phyloP scores from a whole-genome alignment of 2,888 invertebrate species.

The Drosophila subquinaria region DNA sequence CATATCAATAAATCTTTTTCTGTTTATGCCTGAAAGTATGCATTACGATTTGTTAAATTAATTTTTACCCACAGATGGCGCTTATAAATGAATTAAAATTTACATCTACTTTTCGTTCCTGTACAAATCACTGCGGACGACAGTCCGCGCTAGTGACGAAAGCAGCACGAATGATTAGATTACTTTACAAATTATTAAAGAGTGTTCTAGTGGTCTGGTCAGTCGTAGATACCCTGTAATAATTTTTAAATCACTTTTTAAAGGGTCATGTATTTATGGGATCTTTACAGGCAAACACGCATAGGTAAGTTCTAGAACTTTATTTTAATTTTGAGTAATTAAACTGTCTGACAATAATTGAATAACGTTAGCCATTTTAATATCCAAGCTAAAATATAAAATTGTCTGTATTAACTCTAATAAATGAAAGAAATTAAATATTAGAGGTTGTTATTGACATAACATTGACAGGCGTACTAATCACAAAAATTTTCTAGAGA shows the following conservation, averaged over 20 bases:
- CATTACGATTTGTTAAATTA: background rate
- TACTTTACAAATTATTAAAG: too few species aligned
- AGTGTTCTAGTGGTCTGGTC: background rate
- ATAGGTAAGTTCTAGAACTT: background rate
- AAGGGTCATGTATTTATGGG: background rate
- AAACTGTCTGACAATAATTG: too few species aligned
- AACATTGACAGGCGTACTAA: background rate
- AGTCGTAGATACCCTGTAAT: background rate
- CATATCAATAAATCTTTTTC: background rate
- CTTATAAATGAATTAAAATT: background rate
- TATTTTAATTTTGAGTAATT: background rate
- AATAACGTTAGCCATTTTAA: too few species aligned
- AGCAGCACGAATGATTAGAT: background rate
- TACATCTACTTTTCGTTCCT: background rate
- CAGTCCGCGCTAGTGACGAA: too few species aligned
- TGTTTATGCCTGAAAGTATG: conserved; percentile 19
- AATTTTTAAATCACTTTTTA: background rate
- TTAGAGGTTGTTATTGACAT: too few species aligned
- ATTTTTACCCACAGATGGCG: conserved; percentile 22
- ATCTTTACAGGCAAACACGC: background rate
- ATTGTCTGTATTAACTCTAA: too few species aligned
- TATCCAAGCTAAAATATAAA: too few species aligned
- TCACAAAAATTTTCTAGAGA: background rate
- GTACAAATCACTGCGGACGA: background rate
- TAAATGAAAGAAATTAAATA: too few species aligned